Evolutionary conservation across 1,140 invertebrate genomes (phyloP).

Genomic region (Scaptomyza pallida): DNA sequence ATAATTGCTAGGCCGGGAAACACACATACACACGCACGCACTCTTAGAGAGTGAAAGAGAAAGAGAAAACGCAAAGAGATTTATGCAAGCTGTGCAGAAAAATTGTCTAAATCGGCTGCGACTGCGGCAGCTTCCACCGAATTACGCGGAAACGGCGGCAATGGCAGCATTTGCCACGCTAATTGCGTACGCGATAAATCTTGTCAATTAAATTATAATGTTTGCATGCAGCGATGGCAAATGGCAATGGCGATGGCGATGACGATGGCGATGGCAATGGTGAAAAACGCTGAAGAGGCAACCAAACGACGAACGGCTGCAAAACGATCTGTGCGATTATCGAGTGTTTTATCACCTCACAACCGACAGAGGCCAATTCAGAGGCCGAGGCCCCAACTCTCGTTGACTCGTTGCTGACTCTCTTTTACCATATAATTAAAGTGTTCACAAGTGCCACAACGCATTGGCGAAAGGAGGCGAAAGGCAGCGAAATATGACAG

Average conservation of each 20-base stretch:
- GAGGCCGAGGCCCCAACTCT: not conserved
- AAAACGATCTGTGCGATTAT: slow-evolving; percentile 82
- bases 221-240: slow-evolving; percentile 71
- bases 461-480: slow-evolving; percentile 48
- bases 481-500: slow-evolving; percentile 49
- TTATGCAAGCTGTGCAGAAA: slow-evolving; percentile 73
- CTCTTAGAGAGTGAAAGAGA: not conserved
- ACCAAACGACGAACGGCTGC: slow-evolving; percentile 43
- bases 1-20: slow-evolving; percentile 63
- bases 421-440: slow-evolving; percentile 70
- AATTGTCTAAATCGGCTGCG: slow-evolving; percentile 73
- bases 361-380: slow-evolving; percentile 11
- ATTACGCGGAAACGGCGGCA: slow-evolving; percentile 47
- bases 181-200: slow-evolving; percentile 83
- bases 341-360: slow-evolving; percentile 82
- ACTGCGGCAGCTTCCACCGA: slow-evolving; percentile 57
- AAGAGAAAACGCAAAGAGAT: slow-evolving; percentile 43
- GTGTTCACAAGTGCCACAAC: slow-evolving; percentile 81
- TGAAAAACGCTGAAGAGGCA: slow-evolving; percentile 74
- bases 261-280: slow-evolving; percentile 7
- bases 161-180: slow-evolving; percentile 74
- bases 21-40: not conserved
- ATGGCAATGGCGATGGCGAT: slow-evolving; percentile 31
- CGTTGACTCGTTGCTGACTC: slow-evolving; percentile 1
- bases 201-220: slow-evolving; percentile 84